Evolutionary conservation across 35 echinoderm and acorn worm species (phyloP).

Genomic region (Ophioderma brevispina): DNA sequence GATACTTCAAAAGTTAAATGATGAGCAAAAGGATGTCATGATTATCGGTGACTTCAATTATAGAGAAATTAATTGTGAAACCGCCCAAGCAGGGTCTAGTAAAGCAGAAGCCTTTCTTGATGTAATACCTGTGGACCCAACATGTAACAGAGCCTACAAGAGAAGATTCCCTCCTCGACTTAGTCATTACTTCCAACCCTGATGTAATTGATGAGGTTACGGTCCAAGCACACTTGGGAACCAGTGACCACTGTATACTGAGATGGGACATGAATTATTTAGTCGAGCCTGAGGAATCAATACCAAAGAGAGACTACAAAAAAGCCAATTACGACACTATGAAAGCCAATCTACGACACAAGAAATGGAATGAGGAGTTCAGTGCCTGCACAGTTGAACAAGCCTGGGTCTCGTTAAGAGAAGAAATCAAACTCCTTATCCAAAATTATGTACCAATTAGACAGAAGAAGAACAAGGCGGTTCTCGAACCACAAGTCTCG

Average conservation of each 20-base stretch:
- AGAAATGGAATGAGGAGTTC: too few species aligned
- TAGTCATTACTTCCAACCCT: constrained; percentile 34
- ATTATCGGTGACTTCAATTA: too few species aligned
- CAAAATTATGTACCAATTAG: too few species aligned
- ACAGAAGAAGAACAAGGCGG: too few species aligned
- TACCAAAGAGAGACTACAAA: constrained; percentile 30
- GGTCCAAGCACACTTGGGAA: constrained; percentile 34
- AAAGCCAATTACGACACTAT: constrained; percentile 34
- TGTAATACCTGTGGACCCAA: constrained; percentile 13
- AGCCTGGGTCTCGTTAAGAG: too few species aligned
- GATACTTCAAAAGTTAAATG: not conserved
- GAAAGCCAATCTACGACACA: too few species aligned
- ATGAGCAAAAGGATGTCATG: constrained; percentile 31
- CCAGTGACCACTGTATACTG: constrained; percentile 49
- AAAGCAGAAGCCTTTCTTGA: constrained; percentile 42
- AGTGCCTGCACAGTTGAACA: too few species aligned
- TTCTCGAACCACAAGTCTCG: too few species aligned
- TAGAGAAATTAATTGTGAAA: constrained; percentile 43
- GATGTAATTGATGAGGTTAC: constrained; percentile 24
- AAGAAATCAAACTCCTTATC: too few species aligned
- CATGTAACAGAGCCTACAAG: not conserved
- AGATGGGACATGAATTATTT: constrained; percentile 35
- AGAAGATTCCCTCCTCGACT: constrained; percentile 33
- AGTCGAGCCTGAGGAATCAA: not conserved
- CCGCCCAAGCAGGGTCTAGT: not conserved